Base-by-base conservation (phyloP, 2,888 invertebrate genomes). In the Drosophila peninsularis region DNA sequence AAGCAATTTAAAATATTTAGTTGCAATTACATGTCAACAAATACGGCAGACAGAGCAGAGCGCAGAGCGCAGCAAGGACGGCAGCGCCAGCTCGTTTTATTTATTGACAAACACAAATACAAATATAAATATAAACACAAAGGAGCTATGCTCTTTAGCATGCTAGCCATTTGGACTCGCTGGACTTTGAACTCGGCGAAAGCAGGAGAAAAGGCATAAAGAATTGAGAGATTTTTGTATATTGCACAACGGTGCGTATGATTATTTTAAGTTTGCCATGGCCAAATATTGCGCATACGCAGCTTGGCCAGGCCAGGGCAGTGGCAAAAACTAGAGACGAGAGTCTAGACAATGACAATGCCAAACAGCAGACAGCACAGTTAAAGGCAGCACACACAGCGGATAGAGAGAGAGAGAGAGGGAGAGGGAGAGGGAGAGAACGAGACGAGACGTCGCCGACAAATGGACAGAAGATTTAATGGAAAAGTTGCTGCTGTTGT, bases 1-100 rank as follows among this genome's bases (percentile, higher is more conserved):
- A 87, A 89, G 85, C 85, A 84, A 89, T 89, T 82, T 88, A 83
- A 88, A 90, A 88, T 88, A 90, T 90, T 88, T 88, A 88, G 84
- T 89, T 84, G 81, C 90, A 90, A 87, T 88, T 90, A 87, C 80
- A 86, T 89, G 80, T 90, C 84, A 88, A 90, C 87, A 83, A 81
- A 83, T 65, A 89, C 61, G 65, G 45, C 64, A 65, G 49, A 57
- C 55, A 62, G 53, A 54, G 24, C 49, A 47, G 58, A 24, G 34
- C 41, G 54, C 44, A 37, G 56, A 60, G 37, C 71, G 47, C 47
- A 21, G 27, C 55, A 54, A 44, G 47, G 58, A 56, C 62, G 60
- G 62, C 71, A 52, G 49, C 41, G 76, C 47, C 65, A 69, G 65
- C 79, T 72, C 65, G 64, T 74, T 88, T 88, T 88, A 71, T 88